phyloP scores from a whole-genome alignment of 2,113 vertebrate species.

The Takifugu bimaculatus region DNA sequence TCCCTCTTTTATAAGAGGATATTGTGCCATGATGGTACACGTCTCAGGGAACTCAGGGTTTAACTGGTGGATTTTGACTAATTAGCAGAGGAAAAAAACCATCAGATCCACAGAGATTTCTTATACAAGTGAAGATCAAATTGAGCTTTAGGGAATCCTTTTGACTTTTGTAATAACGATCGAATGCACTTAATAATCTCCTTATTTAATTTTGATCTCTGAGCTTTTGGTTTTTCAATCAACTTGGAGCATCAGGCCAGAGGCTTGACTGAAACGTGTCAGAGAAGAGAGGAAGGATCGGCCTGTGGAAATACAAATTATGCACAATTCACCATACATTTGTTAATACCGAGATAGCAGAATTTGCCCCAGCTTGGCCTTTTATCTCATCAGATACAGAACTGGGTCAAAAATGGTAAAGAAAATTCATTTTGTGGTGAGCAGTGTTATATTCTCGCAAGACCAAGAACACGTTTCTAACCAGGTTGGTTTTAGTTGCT shows the following conservation, averaged over 20 bases:
- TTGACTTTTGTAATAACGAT: conserved; percentile 64
- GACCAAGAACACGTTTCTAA: conserved; percentile 25
- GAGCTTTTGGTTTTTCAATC: conserved; percentile 74
- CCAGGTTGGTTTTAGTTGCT: conserved; percentile 16
- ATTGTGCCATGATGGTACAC: conserved; percentile 58
- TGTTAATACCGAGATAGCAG: background rate
- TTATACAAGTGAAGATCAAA: conserved; percentile 52
- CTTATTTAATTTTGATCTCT: conserved; percentile 72
- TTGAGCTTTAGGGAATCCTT: conserved; percentile 43
- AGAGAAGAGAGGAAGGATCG: conserved; percentile 16
- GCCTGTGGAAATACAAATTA: background rate
- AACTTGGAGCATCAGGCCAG: conserved; percentile 61
- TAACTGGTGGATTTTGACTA: conserved; percentile 62
- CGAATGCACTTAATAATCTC: conserved; percentile 70
- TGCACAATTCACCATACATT: conserved; percentile 24
- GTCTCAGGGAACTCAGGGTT: conserved; percentile 54
- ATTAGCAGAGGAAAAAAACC: conserved; percentile 58
- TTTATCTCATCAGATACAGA: conserved; percentile 21
- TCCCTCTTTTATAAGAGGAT: conserved; percentile 51
- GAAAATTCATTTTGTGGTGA: conserved; percentile 33
- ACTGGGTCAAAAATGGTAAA: conserved; percentile 27
- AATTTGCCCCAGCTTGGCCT: conserved; percentile 17
- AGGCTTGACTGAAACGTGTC: conserved; percentile 54
- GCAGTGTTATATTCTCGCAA: conserved; percentile 20
- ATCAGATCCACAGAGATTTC: conserved; percentile 62